Evolutionary conservation across 2,113 vertebrate species (phyloP).

Genomic region (Raphicerus campestris): DNA sequence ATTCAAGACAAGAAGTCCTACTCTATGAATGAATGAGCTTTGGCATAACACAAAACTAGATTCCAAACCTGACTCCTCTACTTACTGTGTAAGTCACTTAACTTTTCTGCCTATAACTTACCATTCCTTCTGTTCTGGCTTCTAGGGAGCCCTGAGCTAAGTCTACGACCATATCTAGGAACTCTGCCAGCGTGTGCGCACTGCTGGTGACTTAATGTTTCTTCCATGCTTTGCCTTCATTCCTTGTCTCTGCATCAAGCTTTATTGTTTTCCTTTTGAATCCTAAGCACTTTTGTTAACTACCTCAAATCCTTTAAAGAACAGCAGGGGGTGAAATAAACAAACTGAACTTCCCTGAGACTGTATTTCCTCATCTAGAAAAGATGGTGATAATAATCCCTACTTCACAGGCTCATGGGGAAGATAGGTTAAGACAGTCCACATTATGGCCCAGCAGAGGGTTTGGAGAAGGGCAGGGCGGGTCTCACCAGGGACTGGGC

Average conservation of each 20-base stretch:
- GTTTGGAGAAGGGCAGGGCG: neutral
- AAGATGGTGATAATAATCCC: neutral
- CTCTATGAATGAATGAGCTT: neutral
- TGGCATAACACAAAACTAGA: neutral
- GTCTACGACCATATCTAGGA: neutral
- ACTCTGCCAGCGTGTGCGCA: rapidly evolving
- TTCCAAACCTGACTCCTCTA: neutral
- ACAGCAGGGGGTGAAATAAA: neutral
- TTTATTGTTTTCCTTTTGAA: conserved; percentile 6
- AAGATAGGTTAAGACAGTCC: neutral
- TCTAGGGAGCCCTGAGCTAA: neutral
- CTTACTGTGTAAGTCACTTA: neutral
- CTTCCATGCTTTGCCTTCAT: neutral
- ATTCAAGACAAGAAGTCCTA: neutral
- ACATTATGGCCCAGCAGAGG: rapidly evolving
- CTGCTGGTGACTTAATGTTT: neutral
- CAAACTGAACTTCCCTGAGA: neutral
- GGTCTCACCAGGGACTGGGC: rapidly evolving
- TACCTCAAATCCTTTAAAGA: conserved; percentile 21
- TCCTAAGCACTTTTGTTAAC: conserved; percentile 27
- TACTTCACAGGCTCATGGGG: neutral
- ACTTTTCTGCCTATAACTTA: neutral
- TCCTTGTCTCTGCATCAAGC: neutral
- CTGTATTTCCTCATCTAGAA: neutral
- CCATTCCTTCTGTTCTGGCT: neutral